A percentile compares a stretch with the other conserved stretches of the same genome.
Evolutionary conservation across 2,888 invertebrate species (phyloP).

Genomic region (Noctua pronuba): DNA sequence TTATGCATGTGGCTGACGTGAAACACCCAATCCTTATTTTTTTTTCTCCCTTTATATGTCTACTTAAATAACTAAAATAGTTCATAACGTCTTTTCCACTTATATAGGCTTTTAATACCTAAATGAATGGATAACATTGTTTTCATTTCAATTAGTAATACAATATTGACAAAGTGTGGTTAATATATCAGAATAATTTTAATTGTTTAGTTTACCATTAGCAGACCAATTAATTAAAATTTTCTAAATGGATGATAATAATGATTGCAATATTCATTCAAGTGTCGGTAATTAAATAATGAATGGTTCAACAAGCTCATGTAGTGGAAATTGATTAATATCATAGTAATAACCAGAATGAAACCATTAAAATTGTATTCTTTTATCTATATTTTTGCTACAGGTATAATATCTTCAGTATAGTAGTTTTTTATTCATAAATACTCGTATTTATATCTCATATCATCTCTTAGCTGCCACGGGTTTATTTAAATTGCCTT

Average conservation of each 20-base stretch:
- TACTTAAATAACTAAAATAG: not conserved
- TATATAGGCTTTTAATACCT: not conserved
- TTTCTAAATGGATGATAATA: not conserved
- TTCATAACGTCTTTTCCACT: not conserved
- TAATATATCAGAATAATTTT: not conserved
- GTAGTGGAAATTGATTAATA: not conserved
- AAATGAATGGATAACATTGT: not conserved
- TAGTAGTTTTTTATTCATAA: not conserved
- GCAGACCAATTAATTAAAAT: constrained; percentile 8
- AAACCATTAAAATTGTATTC: not conserved
- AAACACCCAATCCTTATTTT: no score
- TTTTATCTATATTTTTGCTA: not conserved
- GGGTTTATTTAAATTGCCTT: no score
- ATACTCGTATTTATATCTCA: not conserved
- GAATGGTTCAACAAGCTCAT: not conserved
- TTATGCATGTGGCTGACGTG: no score
- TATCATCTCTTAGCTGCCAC: no score
- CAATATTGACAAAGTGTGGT: constrained; percentile 1
- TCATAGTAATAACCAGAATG: no score
- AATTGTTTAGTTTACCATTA: not conserved
- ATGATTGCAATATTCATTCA: constrained; percentile 2
- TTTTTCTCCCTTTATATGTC: no score
- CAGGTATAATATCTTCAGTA: not conserved
- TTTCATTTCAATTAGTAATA: not conserved
- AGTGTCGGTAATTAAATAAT: not conserved